Base-by-base conservation (phyloP, 1,140 invertebrate species). In the Drosophila novamexicana region DNA sequence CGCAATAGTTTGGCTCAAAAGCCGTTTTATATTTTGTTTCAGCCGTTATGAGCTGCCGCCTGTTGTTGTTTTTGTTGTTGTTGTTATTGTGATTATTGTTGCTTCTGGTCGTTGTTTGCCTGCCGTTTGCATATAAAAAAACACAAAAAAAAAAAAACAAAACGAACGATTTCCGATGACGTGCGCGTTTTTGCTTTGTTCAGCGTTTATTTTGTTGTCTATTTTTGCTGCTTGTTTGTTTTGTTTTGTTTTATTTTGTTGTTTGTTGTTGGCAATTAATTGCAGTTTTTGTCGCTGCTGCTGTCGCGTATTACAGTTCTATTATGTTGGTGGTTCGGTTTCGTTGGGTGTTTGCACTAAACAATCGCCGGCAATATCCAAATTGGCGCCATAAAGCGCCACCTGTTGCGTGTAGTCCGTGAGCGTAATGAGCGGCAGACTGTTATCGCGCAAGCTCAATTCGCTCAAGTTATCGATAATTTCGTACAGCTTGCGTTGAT, bases 401-500 rank as follows among this genome's bases (percentile, higher is more conserved):
- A 81, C 79, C 85, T 89, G 84, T 73, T 91, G 90, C 52, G 84
- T 86, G 34, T 62, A 91, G 36, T 92, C 91, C 32, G 84, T 90
- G 32, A 92, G 59, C n/a, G 85, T 91, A 10, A 92, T 92, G 57
- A 77, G 79, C 37, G 91, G 91, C 54, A 91, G 63, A 45, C 50
- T 49, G 34, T 10, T 69, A 61, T 76, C 72, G 50, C 71, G 58
- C 56, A 91, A 64, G 34, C 81, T 80, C 42, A 92, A 71, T 36
- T 91, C 71, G 50, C 75, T 84, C 36, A 92, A 67, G 56, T 92
- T 91, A 70, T 92, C 91, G 53, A 92, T 92, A 29, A 92, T 79
- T 57, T 90, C 82, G 73, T 88, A 89, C 1, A 92, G 56, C n/a
- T 83, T 75, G 14, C 76, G 83, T 32, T 75, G 82, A 45, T 79